Evolutionary conservation across 2,888 invertebrate species (phyloP).

Genomic region (Xanthostigma xanthostigma): DNA sequence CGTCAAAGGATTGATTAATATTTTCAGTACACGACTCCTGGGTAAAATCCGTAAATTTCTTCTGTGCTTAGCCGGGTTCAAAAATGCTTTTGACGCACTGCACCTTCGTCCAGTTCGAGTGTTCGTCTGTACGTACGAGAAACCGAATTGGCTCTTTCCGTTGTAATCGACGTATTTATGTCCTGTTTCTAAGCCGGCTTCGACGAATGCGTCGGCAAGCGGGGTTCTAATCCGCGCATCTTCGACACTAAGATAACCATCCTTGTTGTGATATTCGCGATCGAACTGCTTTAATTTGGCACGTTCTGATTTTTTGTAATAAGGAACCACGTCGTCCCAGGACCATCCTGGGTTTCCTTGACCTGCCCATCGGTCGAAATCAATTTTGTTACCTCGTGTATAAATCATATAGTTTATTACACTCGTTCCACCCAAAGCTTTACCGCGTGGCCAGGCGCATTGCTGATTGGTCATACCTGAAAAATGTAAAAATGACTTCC

Average conservation of each 20-base stretch:
- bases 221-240: conserved; percentile 33
- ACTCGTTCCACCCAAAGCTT: conserved; percentile 41
- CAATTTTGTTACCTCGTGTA: conserved; percentile 51
- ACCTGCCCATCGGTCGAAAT: conserved; percentile 51
- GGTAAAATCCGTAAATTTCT: conserved; percentile 41
- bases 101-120: conserved; percentile 34
- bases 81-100: conserved; percentile 42
- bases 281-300: conserved; percentile 24
- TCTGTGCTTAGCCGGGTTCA: conserved; percentile 35
- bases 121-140: conserved; percentile 30
- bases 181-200: conserved; percentile 28
- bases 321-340: conserved; percentile 25
- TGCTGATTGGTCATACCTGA: conserved; percentile 10
- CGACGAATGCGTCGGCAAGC: conserved; percentile 24
- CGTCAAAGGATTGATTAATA: conserved; percentile 40
- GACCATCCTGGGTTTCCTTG: conserved; percentile 61
- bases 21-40: conserved; percentile 38
- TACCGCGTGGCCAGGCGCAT: conserved; percentile 40
- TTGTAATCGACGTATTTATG: conserved; percentile 30
- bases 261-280: conserved; percentile 38
- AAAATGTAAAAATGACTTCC: background rate
- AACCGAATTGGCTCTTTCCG: conserved; percentile 21
- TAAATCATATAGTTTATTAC: conserved; percentile 55
- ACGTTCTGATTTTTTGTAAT: conserved; percentile 45
- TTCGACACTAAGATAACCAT: conserved; percentile 46